Base-by-base conservation (phyloP, 2,888 invertebrate genomes). In the Dexiosoma caninum region DNA sequence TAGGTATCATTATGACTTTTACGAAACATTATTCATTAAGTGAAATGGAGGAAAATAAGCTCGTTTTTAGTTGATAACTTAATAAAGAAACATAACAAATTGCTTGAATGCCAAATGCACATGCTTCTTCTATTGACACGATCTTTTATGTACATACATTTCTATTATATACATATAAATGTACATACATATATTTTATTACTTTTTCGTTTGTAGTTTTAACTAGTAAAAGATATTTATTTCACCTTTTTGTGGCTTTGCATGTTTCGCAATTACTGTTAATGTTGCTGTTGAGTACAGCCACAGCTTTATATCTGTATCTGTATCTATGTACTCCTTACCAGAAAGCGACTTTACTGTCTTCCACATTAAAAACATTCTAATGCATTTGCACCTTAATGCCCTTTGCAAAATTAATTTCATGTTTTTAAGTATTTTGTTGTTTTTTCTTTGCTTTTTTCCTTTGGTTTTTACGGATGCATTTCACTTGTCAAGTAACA, bases 401-500 rank as follows among this genome's bases (percentile, higher is more conserved):
- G 77, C 77, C 77, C 77, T 78, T 71, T 78, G 57, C 57, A 59
- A 78, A 78, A 78, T 78, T 78, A 78, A 78, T 78, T 78, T 78
- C 77, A 78, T 78, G 70, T 78, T 78, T 69, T 57, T 37, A 71
- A 66, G 42, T 35, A 64, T 51, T 66, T 66, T 69, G 16, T 40
- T 53, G 42, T 35, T 57, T 51, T 66, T 66, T 69, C 16, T 40
- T 53, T 53, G 16, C 6, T 27, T n/a, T 27, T 27, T 14, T 51
- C 9, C 6, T 57, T 57, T 19, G 32, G 32, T 35, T 23, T 14
- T 53, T 71, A 78, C 77, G 57, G 77, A 71, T 70, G 77, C 77
- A 78, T 78, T 78, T 71, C 70, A 78, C 77, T 78, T 78, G 77
- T 78, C 77, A 78, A 78, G 70, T 71, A 78, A 64, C 77, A 78